These are phyloP conservation scores for Diplodus puntazzo DNA, from an alignment of 2,797 vertebrate species.

Conservation along the genomic window DNA sequence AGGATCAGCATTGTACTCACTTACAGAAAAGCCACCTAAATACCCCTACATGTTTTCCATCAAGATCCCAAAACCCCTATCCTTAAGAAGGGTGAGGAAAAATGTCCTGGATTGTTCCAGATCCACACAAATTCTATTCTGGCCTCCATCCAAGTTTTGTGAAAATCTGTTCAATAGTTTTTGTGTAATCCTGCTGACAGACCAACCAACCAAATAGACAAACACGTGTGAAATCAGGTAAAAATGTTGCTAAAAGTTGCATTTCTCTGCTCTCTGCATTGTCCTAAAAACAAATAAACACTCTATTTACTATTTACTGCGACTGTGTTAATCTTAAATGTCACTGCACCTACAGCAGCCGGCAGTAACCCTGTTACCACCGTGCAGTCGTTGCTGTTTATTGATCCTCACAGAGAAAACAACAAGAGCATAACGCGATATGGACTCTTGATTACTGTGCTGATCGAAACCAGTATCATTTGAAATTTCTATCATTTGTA, in stretches of 20 bases:
- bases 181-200: background rate
- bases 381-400: background rate
- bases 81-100: no score
- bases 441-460: background rate
- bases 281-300: background rate
- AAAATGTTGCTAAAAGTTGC: background rate
- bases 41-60: no score
- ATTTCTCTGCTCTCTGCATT: background rate
- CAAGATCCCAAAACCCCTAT: no score
- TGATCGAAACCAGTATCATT: background rate
- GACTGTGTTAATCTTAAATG: background rate
- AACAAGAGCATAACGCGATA: background rate
- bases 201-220: no score
- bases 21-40: no score
- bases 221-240: background rate
- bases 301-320: background rate
- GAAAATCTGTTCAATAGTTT: no score
- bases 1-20: no score
- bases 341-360: background rate
- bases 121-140: no score
- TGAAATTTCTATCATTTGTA: background rate
- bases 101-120: no score
- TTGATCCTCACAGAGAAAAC: background rate
- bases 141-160: no score
- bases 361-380: background rate